Base-by-base conservation (phyloP, 2,888 invertebrate species). In the Rhamnusium bicolor region DNA sequence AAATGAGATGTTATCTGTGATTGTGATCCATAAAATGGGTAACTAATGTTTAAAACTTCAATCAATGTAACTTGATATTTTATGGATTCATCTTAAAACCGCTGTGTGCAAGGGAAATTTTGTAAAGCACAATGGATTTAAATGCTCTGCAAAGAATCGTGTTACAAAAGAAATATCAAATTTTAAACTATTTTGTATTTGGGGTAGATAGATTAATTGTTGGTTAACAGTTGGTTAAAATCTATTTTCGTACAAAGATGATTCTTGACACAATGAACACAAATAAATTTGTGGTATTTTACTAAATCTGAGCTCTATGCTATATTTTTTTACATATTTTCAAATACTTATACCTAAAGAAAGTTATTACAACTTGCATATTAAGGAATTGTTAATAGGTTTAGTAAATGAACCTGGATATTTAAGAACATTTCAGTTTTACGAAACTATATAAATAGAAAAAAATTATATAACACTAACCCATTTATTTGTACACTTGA, bases 31-130 rank as follows among this genome's bases (percentile, higher is more conserved):
- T 72, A 68, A 69, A 69, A 76, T 72, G 32, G 47, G 29, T 70
- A 60, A 74, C 49, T 61, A 71, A 76, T 76, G 73, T 70, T 60
- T 72, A 49, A 62, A 62, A 61, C 69, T 10, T 67, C 69, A 63
- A 70, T 70, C 68, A 61, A 40, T 16, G 74, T 71, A 74, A 76
- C 72, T 72, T 54, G 72, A 76, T 72, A 76, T 66, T 74, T 71
- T 74, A 49, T 66, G 65, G 62, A 68, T 69, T 66, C 47, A 56
- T 65, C 73, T 40, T 46, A 69, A 74, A 72, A 72, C 74, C 74
- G 58, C 74, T 46, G 68, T 60, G 63, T 66, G 71, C 62, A 71
- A 72, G 73, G 70, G 73, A 76, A 72, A 71, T 70, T 70, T 68
- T 60, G 12, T 24, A 58, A 65, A 62, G 56, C 49, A 62, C 72